Evolutionary conservation across 2,888 invertebrate species (phyloP), one percentile per base, ranked within the genome.

Genomic region (Lacanobia wlatinum): DNA sequence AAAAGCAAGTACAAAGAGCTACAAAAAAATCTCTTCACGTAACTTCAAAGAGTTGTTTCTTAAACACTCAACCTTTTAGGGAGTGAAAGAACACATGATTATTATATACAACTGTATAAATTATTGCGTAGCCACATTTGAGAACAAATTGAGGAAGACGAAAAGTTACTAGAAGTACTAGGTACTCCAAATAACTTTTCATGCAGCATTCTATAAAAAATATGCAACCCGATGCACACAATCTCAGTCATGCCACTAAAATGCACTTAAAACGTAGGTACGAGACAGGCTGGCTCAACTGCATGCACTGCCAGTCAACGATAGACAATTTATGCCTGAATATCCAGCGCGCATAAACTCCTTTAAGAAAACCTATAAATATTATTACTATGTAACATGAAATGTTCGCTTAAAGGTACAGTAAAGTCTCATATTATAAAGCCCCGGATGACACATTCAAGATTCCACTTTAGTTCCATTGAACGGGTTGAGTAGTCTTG

Each of bases 361-460:
- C 28, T 79, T 38, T 66, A 59, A 50, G 53, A 62, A 62, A 38
- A 60, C 55, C 55, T 73, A 16, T 59, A 60, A 48, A 64, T n/a
- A 55, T 55, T 59, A 34, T 23, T 60, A 69, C 58, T 64, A 79
- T 67, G 66, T 43, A 67, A 66, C 40, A 58, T 53, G 65, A 75
- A 67, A 63, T 66, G 10, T 55, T 63, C 16, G 23, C 58, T 46
- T 66, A 34, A 59, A 52, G 48, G 71, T 63, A 55, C 40, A 62
- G 21, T 55, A 56, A 78, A 59, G 34, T 63, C 2, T 34, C 50
- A 21, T 43, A 64, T 1, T 28, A 23, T 23, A 69, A 34, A 65
- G 59, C 52, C 34, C 34, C 52, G 18, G 55, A 52, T 70, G 65
- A 75, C 58, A 58, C n/a, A 55, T 70, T 52, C 23, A 34, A 74